Base-by-base conservation (phyloP, 1,140 invertebrate species). In the Cotesia glomerata region DNA sequence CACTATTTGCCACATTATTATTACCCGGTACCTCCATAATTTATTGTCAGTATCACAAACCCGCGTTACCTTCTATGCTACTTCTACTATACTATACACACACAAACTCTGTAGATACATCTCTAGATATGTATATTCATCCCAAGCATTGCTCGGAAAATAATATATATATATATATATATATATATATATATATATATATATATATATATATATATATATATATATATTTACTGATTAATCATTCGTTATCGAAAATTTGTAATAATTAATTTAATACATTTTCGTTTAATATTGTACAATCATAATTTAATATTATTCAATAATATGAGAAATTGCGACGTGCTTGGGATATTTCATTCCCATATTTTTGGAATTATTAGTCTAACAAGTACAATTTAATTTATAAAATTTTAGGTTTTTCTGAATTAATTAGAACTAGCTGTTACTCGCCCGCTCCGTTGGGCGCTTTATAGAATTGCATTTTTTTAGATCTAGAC, bases 1-100 rank as follows among this genome's bases (percentile, higher is more conserved):
- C 74, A 71, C 51, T 71, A 68, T 75, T 75, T 75, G 74, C 74
- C 74, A 75, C 74, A 75, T 75, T 75, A 75, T 75, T 75, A 75
- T 73, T 75, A 75, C 71, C 68, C 68, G 74, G 64, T 75, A 70
- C 71, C 58, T 70, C 58, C 63, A 56, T 75, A 73, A 75, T 75
- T 75, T 75, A 75, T 75, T 68, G 51, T 73, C 62, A 63, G 45
- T 71, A 54, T 71, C 36, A 14, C 16, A 64, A 51, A 32, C 18
- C 69, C 45, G 14, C 13, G 18, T 63, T 63, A 9, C 63, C 63
- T 65, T 49, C 14, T 9, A 18, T 14, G 7, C 26, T 26, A 61
- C 16, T n/a, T 34, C 7, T 16, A 58, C 54, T 16, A 11, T n/a
- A n/a, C n/a, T 16, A n/a, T n/a, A 58, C 54, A 58, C 32, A 26